phyloP scores from a whole-genome alignment of 1,140 invertebrate species.

The Wiebesia pumilae region DNA sequence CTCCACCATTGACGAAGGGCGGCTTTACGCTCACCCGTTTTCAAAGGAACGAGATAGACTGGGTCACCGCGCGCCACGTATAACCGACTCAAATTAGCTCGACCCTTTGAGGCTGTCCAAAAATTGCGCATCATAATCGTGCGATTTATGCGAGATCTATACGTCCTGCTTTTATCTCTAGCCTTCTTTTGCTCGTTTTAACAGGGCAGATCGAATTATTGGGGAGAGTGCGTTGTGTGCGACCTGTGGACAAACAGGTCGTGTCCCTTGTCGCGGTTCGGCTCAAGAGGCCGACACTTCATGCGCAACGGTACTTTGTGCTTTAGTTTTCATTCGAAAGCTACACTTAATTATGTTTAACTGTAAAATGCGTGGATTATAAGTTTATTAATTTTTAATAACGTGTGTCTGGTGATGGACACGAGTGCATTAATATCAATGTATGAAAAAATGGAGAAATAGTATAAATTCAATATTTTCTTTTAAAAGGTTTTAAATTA shows the following conservation, averaged over 20 bases:
- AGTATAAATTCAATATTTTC: too few relatives aligned
- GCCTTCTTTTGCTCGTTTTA: neutral
- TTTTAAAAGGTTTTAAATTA: too few relatives aligned
- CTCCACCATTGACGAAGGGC: neutral
- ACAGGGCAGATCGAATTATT: neutral
- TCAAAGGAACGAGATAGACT: too few relatives aligned
- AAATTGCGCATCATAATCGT: conserved; percentile 2
- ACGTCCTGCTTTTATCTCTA: neutral
- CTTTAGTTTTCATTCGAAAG: neutral
- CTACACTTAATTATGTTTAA: neutral
- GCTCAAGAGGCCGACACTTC: neutral
- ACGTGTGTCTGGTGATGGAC: too few relatives aligned
- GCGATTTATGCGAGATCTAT: neutral
- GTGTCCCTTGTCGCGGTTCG: neutral
- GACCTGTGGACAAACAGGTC: neutral
- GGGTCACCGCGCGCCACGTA: neutral
- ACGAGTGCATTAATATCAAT: too few relatives aligned
- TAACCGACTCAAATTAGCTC: too few relatives aligned
- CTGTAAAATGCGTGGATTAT: neutral
- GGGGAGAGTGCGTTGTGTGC: neutral
- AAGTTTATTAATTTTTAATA: too few relatives aligned
- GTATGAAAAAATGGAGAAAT: too few relatives aligned
- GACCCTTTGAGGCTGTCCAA: neutral
- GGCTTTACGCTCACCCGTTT: too few relatives aligned
- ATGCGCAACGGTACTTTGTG: neutral